These are phyloP conservation scores for Cebus imitator DNA, from an alignment of 2,113 vertebrate species.

Conservation along the genomic window DNA sequence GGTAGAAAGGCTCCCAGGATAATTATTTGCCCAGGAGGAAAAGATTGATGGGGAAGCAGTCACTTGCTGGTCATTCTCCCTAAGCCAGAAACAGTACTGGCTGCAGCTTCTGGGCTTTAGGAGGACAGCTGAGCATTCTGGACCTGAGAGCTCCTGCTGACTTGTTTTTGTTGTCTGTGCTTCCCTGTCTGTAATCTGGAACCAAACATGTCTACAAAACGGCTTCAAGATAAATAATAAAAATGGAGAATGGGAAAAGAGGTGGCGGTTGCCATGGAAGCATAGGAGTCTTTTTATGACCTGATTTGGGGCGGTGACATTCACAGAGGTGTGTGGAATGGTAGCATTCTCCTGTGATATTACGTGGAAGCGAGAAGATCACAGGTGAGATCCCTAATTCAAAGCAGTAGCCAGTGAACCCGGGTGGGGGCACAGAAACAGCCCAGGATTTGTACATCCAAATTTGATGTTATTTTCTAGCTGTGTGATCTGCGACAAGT, in stretches of 20 bases:
- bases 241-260: neutral
- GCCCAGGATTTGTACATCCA: neutral
- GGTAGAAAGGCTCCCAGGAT: neutral
- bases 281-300: neutral
- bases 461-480: neutral
- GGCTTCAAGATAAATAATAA: neutral
- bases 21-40: neutral
- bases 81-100: neutral
- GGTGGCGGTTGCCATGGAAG: conserved; percentile 12
- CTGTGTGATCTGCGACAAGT: neutral
- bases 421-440: neutral
- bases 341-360: neutral
- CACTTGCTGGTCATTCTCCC: neutral
- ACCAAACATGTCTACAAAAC: conserved; percentile 16
- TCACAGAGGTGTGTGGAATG: neutral
- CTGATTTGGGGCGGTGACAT: neutral
- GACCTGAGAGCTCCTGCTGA: neutral
- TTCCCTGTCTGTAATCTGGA: neutral
- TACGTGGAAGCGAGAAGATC: neutral
- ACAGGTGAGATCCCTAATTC: neutral
- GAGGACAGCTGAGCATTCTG: neutral
- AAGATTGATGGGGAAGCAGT: neutral
- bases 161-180: neutral
- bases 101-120: neutral
- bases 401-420: neutral